phyloP scores from a whole-genome alignment of 1,140 invertebrate genomes.

The Drosophila nannoptera region DNA sequence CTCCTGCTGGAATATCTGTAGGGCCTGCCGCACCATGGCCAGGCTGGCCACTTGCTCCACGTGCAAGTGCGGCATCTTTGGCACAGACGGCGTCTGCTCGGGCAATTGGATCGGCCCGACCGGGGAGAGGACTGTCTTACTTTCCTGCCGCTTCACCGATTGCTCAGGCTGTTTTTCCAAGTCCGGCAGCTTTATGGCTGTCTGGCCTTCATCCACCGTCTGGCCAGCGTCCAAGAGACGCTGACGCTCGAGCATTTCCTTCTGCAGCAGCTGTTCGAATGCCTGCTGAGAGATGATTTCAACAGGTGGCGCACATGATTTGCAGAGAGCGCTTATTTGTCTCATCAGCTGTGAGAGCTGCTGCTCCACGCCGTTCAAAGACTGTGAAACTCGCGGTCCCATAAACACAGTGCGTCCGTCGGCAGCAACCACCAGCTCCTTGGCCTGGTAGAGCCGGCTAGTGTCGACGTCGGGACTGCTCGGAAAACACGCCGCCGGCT shows the following conservation, averaged over 20 bases:
- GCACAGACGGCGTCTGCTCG: slow-evolving; percentile 15
- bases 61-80: slow-evolving; percentile 44
- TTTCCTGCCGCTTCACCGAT: background rate
- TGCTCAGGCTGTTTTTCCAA: background rate
- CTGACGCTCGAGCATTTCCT: slow-evolving; percentile 43
- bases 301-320: slow-evolving; percentile 51
- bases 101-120: slow-evolving; percentile 45
- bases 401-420: slow-evolving; percentile 42
- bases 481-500: slow-evolving; percentile 28
- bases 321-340: slow-evolving; percentile 27
- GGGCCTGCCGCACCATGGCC: slow-evolving; percentile 38
- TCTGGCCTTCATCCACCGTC: slow-evolving; percentile 16
- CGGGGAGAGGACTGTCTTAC: slow-evolving; percentile 22
- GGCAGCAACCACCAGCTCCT: slow-evolving; percentile 29
- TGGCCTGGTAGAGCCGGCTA: slow-evolving; percentile 17
- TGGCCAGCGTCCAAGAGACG: slow-evolving; percentile 13
- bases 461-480: slow-evolving; percentile 23
- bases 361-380: slow-evolving; percentile 36
- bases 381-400: slow-evolving; percentile 41
- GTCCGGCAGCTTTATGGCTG: slow-evolving; percentile 4
- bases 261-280: slow-evolving; percentile 35
- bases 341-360: slow-evolving; percentile 38
- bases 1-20: slow-evolving; percentile 21
- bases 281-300: slow-evolving; percentile 36
- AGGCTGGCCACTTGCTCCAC: slow-evolving; percentile 47